Percentiles rank a stretch among this genome's conserved stretches.
phyloP scores from a whole-genome alignment of 2,888 invertebrate genomes.

The Deilephila porcellus region DNA sequence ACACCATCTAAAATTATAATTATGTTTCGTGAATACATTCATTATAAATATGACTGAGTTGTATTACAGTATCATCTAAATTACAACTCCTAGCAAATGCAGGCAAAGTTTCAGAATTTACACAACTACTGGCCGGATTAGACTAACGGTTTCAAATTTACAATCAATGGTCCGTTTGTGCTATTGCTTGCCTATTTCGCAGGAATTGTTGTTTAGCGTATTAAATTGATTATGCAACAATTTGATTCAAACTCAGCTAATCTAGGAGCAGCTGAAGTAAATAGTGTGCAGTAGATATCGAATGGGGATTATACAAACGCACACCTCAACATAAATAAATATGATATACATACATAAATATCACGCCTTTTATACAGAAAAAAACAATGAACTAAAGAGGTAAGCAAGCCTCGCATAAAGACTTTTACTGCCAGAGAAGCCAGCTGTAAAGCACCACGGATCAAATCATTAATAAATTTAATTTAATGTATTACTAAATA shows the following conservation, averaged over 20 bases:
- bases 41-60: neutral
- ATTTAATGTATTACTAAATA: too few relatives aligned
- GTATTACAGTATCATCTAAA: neutral
- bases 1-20: neutral
- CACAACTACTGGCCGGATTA: constrained; percentile 30
- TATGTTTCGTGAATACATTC: too few relatives aligned
- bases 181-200: constrained; percentile 18
- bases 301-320: neutral
- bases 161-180: constrained; percentile 28
- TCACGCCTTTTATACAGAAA: too few relatives aligned
- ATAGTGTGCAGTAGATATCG: neutral
- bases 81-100: constrained; percentile 4
- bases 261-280: neutral
- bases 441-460: too few relatives aligned
- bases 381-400: too few relatives aligned
- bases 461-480: too few relatives aligned
- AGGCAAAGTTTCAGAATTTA: constrained; percentile 30
- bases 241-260: neutral
- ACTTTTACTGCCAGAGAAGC: too few relatives aligned
- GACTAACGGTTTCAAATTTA: constrained; percentile 30
- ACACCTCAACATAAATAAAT: neutral
- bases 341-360: too few relatives aligned
- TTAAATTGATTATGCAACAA: neutral
- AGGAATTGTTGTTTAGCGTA: neutral
- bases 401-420: too few relatives aligned